These are phyloP conservation scores for Caranx melampygus DNA, from an alignment of 2,113 vertebrate species.

Conservation along the genomic window DNA sequence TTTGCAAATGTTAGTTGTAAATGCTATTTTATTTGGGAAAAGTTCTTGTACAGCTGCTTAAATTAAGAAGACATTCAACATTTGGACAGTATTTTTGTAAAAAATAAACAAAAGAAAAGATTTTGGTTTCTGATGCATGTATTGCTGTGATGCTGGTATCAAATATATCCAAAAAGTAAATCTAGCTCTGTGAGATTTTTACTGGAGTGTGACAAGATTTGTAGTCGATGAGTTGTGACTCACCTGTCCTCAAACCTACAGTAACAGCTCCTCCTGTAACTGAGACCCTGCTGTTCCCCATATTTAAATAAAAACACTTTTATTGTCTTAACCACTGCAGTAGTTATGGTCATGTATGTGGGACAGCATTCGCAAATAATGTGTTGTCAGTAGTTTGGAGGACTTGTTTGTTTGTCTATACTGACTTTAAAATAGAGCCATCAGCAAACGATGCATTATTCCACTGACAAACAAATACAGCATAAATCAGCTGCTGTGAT, in stretches of 20 bases:
- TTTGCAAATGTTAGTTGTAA: not conserved
- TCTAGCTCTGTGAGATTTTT: not conserved
- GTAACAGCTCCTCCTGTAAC: not conserved
- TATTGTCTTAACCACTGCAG: not conserved
- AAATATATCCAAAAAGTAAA: not conserved
- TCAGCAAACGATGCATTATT: slow-evolving; percentile 25
- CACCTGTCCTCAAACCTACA: not conserved
- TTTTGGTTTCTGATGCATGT: not conserved
- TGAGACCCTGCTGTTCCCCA: not conserved
- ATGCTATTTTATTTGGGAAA: not conserved
- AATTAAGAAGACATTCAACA: not conserved
- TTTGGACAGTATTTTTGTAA: not conserved
- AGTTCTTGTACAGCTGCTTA: not conserved
- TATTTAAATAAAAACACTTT: not conserved
- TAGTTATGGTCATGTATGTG: not conserved
- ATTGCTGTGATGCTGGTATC: not conserved
- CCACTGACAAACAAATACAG: slow-evolving; percentile 14
- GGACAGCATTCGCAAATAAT: not conserved
- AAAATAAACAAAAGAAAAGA: not conserved
- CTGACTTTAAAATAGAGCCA: slow-evolving; percentile 3
- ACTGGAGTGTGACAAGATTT: not conserved
- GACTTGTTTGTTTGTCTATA: not conserved
- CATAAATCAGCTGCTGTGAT: slow-evolving; percentile 39
- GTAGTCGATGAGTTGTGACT: not conserved
- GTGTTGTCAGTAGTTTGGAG: not conserved